Percentiles rank a stretch among this genome's conserved stretches.
Conservation (phyloP, 1,140 invertebrate genomes). For the Drosophila tristis region DNA sequence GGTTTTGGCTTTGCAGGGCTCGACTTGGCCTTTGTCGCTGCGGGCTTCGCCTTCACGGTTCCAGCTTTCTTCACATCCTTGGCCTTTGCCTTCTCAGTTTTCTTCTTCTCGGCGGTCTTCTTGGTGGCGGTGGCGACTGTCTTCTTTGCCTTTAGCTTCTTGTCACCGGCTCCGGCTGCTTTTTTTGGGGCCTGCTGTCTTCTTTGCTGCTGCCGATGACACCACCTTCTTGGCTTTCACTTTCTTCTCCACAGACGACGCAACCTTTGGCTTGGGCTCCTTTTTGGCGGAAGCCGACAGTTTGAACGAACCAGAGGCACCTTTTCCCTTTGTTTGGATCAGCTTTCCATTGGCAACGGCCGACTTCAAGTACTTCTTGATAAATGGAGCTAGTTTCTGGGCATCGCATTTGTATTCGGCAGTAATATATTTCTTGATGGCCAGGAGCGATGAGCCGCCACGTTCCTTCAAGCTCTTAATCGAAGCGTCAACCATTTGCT, state of each 20-base stretch:
- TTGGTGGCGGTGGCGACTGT: slow-evolving; percentile 36
- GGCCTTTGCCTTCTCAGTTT: slow-evolving; percentile 6
- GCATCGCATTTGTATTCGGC: slow-evolving; percentile 86
- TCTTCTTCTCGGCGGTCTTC: slow-evolving; percentile 52
- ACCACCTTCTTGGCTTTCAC: slow-evolving; percentile 30
- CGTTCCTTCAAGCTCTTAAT: slow-evolving; percentile 85
- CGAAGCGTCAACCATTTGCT: slow-evolving; percentile 89
- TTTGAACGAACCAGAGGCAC: slow-evolving; percentile 87
- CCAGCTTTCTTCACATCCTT: slow-evolving; percentile 1
- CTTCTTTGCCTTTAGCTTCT: slow-evolving; percentile 40
- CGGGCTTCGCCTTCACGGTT: too few relatives aligned
- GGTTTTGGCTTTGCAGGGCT: too few relatives aligned
- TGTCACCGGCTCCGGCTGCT: slow-evolving; percentile 59
- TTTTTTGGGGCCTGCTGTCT: slow-evolving; percentile 30
- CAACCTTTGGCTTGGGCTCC: slow-evolving; percentile 56
- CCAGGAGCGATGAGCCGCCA: slow-evolving; percentile 86
- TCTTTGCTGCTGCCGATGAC: slow-evolving; percentile 16
- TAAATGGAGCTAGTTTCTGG: slow-evolving; percentile 87
- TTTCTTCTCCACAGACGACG: slow-evolving; percentile 23
- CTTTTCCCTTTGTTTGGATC: slow-evolving; percentile 87
- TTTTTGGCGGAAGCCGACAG: slow-evolving; percentile 70
- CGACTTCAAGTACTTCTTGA: slow-evolving; percentile 86
- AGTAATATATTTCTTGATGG: slow-evolving; percentile 88
- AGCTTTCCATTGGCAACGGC: slow-evolving; percentile 86
- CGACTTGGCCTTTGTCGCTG: too few relatives aligned